Evolutionary conservation across 2,888 invertebrate genomes (phyloP).

Genomic region (Scotopteryx bipunctaria): DNA sequence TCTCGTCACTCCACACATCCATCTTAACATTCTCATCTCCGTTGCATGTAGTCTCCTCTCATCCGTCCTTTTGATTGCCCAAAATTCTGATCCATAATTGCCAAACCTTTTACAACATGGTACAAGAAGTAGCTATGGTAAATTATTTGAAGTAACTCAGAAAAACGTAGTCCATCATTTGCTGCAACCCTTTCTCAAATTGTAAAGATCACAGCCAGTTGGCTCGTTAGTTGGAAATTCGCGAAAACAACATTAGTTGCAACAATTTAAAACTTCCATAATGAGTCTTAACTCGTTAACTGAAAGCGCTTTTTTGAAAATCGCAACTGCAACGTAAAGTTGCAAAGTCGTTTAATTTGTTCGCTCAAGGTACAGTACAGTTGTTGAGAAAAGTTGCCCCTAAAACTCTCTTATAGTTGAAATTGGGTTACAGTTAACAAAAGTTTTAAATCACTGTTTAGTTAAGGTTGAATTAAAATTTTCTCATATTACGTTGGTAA

Average conservation of each 20-base stretch:
- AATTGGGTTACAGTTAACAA: constrained; percentile 7
- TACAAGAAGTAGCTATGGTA: too few species aligned
- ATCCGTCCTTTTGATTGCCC: too few species aligned
- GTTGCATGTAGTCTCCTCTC: too few species aligned
- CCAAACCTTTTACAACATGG: too few species aligned
- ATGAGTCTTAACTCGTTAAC: constrained; percentile 26
- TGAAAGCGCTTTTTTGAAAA: constrained; percentile 31
- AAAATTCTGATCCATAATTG: too few species aligned
- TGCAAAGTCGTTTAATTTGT: constrained; percentile 33
- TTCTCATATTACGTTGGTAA: too few species aligned
- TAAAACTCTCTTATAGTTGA: constrained; percentile 13
- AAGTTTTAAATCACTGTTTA: constrained; percentile 6
- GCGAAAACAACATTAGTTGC: constrained; percentile 20
- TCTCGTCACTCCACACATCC: too few species aligned
- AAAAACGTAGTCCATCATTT: constrained; percentile 1
- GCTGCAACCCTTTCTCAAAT: constrained; percentile 8
- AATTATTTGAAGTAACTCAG: too few species aligned
- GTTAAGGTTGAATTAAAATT: too few species aligned
- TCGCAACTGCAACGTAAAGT: constrained; percentile 30
- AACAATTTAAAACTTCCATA: constrained; percentile 7
- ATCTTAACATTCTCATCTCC: too few species aligned
- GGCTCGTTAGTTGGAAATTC: constrained; percentile 14
- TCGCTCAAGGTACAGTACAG: constrained; percentile 22
- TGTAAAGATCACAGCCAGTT: constrained; percentile 1
- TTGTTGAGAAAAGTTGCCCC: constrained; percentile 13